These are phyloP conservation scores for Megaceryle torquata DNA, from an alignment of 2,113 vertebrate genomes.

Conservation along the genomic window DNA sequence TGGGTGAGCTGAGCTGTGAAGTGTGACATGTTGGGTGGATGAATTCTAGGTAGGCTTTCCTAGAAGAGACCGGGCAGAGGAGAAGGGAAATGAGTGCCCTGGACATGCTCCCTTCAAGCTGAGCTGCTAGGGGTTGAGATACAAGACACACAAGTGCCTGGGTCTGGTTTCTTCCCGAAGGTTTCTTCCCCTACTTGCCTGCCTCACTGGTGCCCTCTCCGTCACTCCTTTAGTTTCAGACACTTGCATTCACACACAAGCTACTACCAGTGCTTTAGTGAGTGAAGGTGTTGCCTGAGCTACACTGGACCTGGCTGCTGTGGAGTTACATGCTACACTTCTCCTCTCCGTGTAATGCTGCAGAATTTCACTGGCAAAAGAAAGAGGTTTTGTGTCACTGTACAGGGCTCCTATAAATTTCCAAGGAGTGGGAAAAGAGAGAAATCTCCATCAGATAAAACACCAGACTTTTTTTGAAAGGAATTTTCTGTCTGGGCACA, in stretches of 20 bases:
- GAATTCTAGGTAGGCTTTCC: background rate
- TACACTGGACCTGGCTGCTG: background rate
- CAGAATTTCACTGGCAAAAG: background rate
- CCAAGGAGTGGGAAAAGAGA: background rate
- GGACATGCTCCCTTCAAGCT: background rate
- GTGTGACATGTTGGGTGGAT: background rate
- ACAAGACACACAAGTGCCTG: background rate
- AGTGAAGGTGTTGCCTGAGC: background rate
- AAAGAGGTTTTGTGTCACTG: background rate
- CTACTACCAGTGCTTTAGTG: background rate
- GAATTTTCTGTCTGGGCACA: background rate
- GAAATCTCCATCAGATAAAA: background rate
- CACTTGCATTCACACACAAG: rapidly evolving
- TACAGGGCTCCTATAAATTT: background rate
- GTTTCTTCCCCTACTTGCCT: background rate
- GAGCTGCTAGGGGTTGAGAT: background rate
- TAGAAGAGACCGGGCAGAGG: background rate
- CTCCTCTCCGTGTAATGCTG: background rate
- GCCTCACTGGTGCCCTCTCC: background rate
- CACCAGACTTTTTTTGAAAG: background rate
- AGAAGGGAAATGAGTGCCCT: background rate
- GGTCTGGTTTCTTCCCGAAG: background rate
- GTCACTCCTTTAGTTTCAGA: background rate
- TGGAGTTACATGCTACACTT: background rate
- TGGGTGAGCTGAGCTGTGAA: constrained; percentile 7